These are phyloP conservation scores for Chelmon rostratus DNA, from an alignment of 2,797 vertebrate genomes.

Conservation along the genomic window DNA sequence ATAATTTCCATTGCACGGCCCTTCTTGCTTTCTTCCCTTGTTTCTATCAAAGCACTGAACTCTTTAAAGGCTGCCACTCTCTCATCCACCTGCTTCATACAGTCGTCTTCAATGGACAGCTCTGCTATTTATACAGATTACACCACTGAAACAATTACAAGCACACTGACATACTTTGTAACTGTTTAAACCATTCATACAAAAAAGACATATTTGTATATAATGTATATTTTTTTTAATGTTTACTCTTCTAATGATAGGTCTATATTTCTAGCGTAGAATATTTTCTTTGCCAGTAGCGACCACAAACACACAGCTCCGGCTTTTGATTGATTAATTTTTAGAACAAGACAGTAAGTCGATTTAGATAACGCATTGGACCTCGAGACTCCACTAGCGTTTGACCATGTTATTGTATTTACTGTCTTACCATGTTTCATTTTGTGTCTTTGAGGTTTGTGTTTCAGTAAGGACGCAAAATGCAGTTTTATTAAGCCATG, in stretches of 20 bases:
- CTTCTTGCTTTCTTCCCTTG: conserved; percentile 55
- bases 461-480: neutral
- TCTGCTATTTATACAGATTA: conserved; percentile 55
- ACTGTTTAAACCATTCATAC: neutral
- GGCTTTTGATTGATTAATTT: neutral
- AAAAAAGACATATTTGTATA: neutral
- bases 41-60: conserved; percentile 56
- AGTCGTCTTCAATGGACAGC: conserved; percentile 28
- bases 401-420: neutral
- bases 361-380: neutral
- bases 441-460: neutral
- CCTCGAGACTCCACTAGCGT: neutral
- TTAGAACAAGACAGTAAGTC: no score
- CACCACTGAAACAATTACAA: conserved; percentile 10
- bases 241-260: neutral
- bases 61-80: conserved; percentile 57
- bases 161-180: neutral
- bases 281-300: neutral
- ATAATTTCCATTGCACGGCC: conserved; percentile 57
- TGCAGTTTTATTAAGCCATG: neutral
- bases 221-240: neutral
- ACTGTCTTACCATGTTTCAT: neutral
- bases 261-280: neutral
- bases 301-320: neutral
- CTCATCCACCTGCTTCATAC: conserved; percentile 39